Conservation (phyloP, 2,113 vertebrate genomes). For the Petrocephalus microphthalmus region DNA sequence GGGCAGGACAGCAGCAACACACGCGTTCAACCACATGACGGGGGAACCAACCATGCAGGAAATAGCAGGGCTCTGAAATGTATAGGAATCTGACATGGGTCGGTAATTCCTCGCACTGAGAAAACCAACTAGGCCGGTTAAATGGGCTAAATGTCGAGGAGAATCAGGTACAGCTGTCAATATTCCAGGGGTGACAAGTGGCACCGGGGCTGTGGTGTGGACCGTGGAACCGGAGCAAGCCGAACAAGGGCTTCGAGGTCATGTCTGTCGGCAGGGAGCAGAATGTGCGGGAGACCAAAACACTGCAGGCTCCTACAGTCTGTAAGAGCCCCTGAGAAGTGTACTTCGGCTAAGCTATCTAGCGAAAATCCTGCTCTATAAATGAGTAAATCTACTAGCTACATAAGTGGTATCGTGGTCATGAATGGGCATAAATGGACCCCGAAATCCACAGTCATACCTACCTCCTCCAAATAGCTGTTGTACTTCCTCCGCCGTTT, state of each 20-base stretch:
- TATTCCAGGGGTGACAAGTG: not conserved
- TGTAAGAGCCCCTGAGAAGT: not conserved
- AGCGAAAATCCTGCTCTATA: too few species aligned
- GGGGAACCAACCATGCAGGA: not conserved
- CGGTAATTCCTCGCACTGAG: not conserved
- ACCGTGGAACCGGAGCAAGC: not conserved
- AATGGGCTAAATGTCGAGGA: not conserved
- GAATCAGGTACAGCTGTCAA: not conserved
- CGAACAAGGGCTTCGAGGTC: not conserved
- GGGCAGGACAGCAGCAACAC: too few species aligned
- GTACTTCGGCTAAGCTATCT: not conserved
- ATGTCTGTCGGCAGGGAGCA: not conserved
- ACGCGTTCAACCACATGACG: too few species aligned
- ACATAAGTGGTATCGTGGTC: not conserved
- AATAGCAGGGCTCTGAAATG: not conserved
- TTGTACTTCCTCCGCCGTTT: slow-evolving; percentile 79
- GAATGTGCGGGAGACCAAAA: not conserved
- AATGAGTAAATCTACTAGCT: not conserved
- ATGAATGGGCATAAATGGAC: not conserved
- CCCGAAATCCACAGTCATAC: slow-evolving; percentile 36
- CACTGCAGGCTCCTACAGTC: not conserved
- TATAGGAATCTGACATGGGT: not conserved
- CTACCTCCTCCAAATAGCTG: slow-evolving; percentile 75
- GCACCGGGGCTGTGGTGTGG: not conserved
- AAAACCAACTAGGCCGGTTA: not conserved